A percentile compares a stretch with the other conserved stretches of the same genome.
phyloP scores from a whole-genome alignment of 92 coral and sea anemone species.

The Zoanthus sansibaricus region DNA sequence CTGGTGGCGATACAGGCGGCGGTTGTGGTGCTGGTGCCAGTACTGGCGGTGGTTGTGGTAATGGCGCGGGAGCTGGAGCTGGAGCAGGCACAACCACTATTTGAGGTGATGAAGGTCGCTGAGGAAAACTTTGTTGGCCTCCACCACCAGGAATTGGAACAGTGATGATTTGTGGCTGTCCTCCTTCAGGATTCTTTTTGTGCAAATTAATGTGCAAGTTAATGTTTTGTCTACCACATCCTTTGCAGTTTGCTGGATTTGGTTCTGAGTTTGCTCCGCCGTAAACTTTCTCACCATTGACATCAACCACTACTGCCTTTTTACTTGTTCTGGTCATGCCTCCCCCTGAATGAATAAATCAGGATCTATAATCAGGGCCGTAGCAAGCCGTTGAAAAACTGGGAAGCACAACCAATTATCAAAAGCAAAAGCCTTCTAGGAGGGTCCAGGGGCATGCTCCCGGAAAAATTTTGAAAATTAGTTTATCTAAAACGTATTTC shows the following conservation, averaged over 20 bases:
- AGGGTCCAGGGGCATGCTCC: no score
- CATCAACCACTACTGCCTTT: constrained; percentile 63
- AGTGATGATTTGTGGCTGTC: constrained; percentile 26
- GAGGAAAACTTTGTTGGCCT: not conserved
- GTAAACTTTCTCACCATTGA: constrained; percentile 69
- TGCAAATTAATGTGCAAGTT: constrained; percentile 33
- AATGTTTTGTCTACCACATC: constrained; percentile 36
- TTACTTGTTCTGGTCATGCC: not conserved
- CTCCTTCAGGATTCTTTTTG: constrained; percentile 28
- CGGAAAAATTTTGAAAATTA: no score
- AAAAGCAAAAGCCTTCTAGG: no score
- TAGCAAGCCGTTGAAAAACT: no score
- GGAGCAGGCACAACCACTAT: constrained; percentile 31
- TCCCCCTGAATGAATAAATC: not conserved
- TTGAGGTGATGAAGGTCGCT: not conserved
- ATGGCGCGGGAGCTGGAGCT: not conserved
- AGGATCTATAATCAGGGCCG: no score
- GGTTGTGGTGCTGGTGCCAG: constrained; percentile 12
- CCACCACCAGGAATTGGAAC: constrained; percentile 10
- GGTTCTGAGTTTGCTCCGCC: constrained; percentile 25
- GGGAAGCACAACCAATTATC: no score
- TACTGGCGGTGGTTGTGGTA: not conserved
- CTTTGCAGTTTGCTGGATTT: constrained; percentile 10
- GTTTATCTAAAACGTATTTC: no score
- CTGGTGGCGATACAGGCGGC: not conserved